These are phyloP conservation scores for Plagiodera versicolora DNA, from an alignment of 2,888 invertebrate genomes.

Conservation along the genomic window DNA sequence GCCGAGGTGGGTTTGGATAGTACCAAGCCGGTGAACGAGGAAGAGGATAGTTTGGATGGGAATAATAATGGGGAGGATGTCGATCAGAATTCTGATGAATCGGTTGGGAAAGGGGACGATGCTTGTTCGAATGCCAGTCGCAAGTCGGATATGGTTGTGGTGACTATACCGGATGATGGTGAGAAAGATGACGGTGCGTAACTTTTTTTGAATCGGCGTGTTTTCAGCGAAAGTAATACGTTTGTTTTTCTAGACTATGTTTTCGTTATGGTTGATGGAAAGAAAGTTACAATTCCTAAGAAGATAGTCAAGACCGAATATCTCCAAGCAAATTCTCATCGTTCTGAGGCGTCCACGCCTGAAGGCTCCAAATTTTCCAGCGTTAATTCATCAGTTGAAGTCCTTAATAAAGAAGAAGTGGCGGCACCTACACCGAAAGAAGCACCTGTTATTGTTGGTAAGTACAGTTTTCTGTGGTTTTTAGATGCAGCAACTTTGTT, in stretches of 20 bases:
- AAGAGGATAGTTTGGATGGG: slow-evolving; percentile 33
- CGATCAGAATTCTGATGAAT: slow-evolving; percentile 29
- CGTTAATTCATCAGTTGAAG: slow-evolving; percentile 21
- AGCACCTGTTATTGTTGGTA: not conserved
- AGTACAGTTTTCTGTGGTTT: not conserved
- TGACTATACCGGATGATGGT: slow-evolving; percentile 36
- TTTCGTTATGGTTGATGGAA: slow-evolving; percentile 46
- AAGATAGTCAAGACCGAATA: slow-evolving; percentile 46
- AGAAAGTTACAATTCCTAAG: slow-evolving; percentile 48
- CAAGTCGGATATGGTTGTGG: slow-evolving; percentile 39
- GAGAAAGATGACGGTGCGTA: slow-evolving; percentile 30
- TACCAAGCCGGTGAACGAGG: slow-evolving; percentile 13
- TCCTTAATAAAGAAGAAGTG: slow-evolving; percentile 12
- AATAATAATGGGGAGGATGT: slow-evolving; percentile 37
- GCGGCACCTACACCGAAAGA: not conserved
- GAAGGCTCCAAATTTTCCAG: slow-evolving; percentile 10
- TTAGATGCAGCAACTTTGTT: no score
- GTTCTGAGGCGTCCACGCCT: slow-evolving; percentile 19
- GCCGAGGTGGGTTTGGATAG: not conserved
- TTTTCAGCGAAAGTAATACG: no score
- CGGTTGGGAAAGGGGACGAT: slow-evolving; percentile 27
- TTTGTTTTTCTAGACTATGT: slow-evolving; percentile 42
- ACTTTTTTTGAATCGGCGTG: not conserved
- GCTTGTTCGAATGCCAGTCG: slow-evolving; percentile 26
- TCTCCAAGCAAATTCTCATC: slow-evolving; percentile 33